Evolutionary conservation across 2,888 invertebrate genomes (phyloP).

Genomic region (Clostera curtula): DNA sequence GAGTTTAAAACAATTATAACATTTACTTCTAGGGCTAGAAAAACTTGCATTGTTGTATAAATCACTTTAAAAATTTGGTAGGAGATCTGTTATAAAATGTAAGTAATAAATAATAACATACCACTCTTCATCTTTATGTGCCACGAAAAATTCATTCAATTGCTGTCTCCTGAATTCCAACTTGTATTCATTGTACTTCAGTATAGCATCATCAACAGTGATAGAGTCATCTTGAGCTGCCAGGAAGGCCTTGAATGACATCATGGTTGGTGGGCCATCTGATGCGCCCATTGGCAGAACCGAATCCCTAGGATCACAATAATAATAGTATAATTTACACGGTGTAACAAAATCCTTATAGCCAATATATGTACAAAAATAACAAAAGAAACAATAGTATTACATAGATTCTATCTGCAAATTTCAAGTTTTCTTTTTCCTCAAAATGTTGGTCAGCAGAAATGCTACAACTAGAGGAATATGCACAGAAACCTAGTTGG

Average conservation of each 20-base stretch:
- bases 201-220: conserved; percentile 96
- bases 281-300: conserved; percentile 58
- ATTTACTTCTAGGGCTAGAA: too few species aligned
- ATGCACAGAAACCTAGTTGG: too few species aligned
- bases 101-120: too few species aligned
- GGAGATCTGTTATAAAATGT: too few species aligned
- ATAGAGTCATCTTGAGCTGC: conserved; percentile 98
- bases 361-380: conserved; percentile 1
- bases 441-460: too few species aligned
- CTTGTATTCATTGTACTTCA: conserved; percentile 99
- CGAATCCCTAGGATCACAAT: conserved; percentile 57
- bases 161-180: conserved; percentile 97
- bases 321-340: background rate
- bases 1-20: too few species aligned
- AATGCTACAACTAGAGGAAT: too few species aligned
- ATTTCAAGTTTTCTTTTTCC: too few species aligned
- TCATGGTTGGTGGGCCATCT: conserved; percentile 94
- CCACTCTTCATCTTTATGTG: conserved; percentile 99
- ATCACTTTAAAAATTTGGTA: background rate
- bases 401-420: too few species aligned
- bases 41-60: too few species aligned
- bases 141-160: conserved; percentile 98
- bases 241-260: conserved; percentile 97
- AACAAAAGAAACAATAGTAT: conserved; percentile 1
- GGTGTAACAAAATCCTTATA: conserved; percentile 6